These are phyloP conservation scores for Watersipora subatra DNA, from an alignment of 1,140 invertebrate genomes.

Conservation along the genomic window DNA sequence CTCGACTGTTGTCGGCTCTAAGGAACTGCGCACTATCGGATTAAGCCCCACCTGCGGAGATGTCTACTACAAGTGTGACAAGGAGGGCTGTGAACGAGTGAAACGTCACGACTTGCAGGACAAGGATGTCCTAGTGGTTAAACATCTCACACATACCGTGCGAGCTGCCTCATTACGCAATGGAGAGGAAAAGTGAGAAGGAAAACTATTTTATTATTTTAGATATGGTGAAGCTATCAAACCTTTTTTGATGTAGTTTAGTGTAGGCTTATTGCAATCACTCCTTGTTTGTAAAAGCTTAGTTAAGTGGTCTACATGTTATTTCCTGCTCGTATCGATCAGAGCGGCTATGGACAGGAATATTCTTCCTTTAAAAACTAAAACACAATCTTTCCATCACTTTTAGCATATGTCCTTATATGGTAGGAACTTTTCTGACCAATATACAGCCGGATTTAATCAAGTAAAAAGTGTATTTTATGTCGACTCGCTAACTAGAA, in stretches of 20 bases:
- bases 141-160: slow-evolving; percentile 68
- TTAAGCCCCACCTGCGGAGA: slow-evolving; percentile 60
- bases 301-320: too few relatives aligned
- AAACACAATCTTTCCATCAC: too few relatives aligned
- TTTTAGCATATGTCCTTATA: too few relatives aligned
- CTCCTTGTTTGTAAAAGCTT: too few relatives aligned
- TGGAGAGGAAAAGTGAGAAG: slow-evolving; percentile 58
- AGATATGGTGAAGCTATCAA: background rate
- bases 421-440: too few relatives aligned
- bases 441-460: too few relatives aligned
- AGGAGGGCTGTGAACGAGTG: slow-evolving; percentile 47
- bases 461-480: too few relatives aligned
- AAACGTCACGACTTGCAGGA: slow-evolving; percentile 30
- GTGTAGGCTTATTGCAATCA: too few relatives aligned
- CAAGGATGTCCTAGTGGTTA: slow-evolving; percentile 56
- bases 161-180: slow-evolving; percentile 66
- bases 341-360: too few relatives aligned
- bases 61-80: slow-evolving; percentile 48
- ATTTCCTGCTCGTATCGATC: too few relatives aligned
- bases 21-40: slow-evolving; percentile 48
- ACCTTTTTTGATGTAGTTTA: background rate
- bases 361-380: too few relatives aligned
- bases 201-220: background rate
- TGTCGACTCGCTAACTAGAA: too few relatives aligned
- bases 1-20: slow-evolving; percentile 65